Evolutionary conservation across 2,888 invertebrate species (phyloP).

Genomic region (Tiphia femorata): DNA sequence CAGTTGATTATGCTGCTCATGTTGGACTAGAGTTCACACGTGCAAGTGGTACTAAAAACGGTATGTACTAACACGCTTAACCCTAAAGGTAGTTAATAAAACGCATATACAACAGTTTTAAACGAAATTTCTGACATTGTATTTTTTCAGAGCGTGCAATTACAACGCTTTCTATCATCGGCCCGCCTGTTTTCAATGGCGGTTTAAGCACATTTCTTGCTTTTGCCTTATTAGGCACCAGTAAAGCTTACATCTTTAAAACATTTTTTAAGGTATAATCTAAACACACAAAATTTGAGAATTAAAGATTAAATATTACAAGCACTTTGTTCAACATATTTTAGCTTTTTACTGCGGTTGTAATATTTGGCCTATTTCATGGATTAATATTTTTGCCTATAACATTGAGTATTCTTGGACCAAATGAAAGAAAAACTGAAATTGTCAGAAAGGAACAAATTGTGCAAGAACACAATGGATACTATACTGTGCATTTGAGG

Average conservation of each 20-base stretch:
- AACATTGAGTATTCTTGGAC: constrained; percentile 69
- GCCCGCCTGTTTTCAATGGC: constrained; percentile 71
- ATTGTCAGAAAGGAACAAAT: constrained; percentile 21
- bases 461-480: constrained; percentile 38
- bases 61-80: constrained; percentile 49
- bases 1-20: constrained; percentile 72
- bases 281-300: not conserved
- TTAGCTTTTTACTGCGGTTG: constrained; percentile 70
- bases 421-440: constrained; percentile 44
- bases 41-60: constrained; percentile 66
- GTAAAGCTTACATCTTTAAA: constrained; percentile 70
- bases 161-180: constrained; percentile 67
- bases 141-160: constrained; percentile 58
- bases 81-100: no score
- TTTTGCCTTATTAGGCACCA: constrained; percentile 69
- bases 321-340: constrained; percentile 22
- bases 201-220: constrained; percentile 72
- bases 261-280: constrained; percentile 71
- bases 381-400: constrained; percentile 71
- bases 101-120: not conserved
- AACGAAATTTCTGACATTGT: not conserved
- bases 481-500: constrained; percentile 39
- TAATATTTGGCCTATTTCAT: constrained; percentile 71
- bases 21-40: constrained; percentile 70
- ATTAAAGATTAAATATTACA: not conserved